Evolutionary conservation across 2,888 invertebrate species (phyloP).

Genomic region (Mayetiola destructor): DNA sequence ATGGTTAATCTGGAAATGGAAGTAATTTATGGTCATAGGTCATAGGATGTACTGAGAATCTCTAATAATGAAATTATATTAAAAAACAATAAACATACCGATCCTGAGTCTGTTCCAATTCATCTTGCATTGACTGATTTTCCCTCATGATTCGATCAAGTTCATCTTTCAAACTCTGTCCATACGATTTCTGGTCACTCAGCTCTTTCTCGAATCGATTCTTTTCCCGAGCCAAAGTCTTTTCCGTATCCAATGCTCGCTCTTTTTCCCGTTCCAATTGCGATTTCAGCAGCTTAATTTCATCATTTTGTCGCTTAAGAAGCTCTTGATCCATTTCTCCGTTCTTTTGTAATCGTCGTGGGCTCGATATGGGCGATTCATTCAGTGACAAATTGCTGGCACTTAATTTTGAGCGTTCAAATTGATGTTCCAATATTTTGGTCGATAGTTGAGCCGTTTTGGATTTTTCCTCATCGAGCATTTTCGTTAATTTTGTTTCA

Average conservation of each 20-base stretch:
- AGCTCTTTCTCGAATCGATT: slow-evolving; percentile 33
- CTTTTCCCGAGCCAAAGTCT: slow-evolving; percentile 34
- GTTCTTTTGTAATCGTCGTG: not conserved
- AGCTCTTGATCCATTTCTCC: slow-evolving; percentile 36
- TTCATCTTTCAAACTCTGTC: slow-evolving; percentile 33
- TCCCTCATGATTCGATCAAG: slow-evolving; percentile 32
- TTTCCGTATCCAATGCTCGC: slow-evolving; percentile 36
- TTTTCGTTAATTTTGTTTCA: slow-evolving; percentile 47
- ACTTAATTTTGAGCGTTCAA: slow-evolving; percentile 27
- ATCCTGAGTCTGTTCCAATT: slow-evolving; percentile 31
- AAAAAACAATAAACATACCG: slow-evolving; percentile 18
- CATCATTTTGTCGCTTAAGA: slow-evolving; percentile 37
- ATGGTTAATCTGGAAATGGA: slow-evolving; percentile 26
- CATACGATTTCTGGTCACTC: slow-evolving; percentile 32
- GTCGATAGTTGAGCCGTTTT: slow-evolving; percentile 38
- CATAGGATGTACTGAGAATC: too few species aligned
- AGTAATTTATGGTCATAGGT: too few species aligned
- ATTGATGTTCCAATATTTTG: slow-evolving; percentile 31
- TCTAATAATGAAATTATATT: not conserved
- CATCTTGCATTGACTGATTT: slow-evolving; percentile 29
- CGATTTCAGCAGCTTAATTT: slow-evolving; percentile 38
- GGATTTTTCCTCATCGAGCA: slow-evolving; percentile 41
- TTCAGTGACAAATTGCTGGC: slow-evolving; percentile 24
- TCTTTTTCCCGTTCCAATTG: slow-evolving; percentile 40
- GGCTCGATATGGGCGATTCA: slow-evolving; percentile 24